A percentile compares a stretch with the other conserved stretches of the same genome.
These are phyloP conservation scores for Promerops cafer DNA, from an alignment of 2,113 vertebrate species.

Conservation along the genomic window DNA sequence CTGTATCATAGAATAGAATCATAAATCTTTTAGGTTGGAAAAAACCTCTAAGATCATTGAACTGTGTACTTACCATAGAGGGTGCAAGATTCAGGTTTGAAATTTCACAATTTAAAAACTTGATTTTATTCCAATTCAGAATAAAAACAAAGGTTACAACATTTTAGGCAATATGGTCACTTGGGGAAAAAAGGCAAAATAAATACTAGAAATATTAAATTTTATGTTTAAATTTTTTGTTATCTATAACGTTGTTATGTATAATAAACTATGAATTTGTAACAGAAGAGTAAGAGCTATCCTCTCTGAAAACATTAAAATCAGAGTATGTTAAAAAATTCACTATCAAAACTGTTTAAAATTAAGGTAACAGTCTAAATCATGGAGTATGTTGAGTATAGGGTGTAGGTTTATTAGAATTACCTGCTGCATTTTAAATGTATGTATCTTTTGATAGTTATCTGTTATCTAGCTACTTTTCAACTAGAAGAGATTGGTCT, in stretches of 20 bases:
- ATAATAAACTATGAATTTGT: neutral
- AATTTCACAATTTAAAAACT: neutral
- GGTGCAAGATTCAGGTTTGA: neutral
- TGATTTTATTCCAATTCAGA: neutral
- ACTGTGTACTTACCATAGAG: neutral
- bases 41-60: neutral
- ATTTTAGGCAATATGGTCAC: neutral
- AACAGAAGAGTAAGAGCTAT: neutral
- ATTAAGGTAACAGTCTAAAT: neutral
- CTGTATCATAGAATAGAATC: neutral
- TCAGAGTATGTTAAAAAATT: neutral
- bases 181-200: neutral
- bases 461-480: conserved; percentile 86
- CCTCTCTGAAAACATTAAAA: neutral
- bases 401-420: neutral
- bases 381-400: neutral
- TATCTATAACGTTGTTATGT: neutral
- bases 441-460: conserved; percentile 71
- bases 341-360: neutral
- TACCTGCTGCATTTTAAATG: neutral
- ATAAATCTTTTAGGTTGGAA: neutral
- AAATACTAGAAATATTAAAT: neutral
- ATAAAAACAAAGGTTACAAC: neutral
- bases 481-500: conserved; percentile 82
- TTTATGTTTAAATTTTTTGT: neutral